Evolutionary conservation across 2,888 invertebrate species (phyloP), one percentile per base, ranked within the genome.

Genomic region (Drosophila emarginata): DNA sequence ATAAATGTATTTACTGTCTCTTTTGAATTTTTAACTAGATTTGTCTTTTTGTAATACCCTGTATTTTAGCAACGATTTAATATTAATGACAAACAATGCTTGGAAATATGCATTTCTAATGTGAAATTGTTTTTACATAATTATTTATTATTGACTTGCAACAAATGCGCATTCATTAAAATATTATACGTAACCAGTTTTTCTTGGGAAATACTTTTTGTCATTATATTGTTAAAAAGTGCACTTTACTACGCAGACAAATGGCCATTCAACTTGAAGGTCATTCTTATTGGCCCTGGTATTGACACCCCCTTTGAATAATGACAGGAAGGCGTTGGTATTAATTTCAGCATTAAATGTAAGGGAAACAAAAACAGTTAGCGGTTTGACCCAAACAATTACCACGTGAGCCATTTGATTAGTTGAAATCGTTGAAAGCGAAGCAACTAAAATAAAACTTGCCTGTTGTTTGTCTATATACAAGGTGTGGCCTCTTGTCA

Each of bases 81-180:
- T 14, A 23, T 40, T 40, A 23, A 39, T 61, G 61, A 58, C 32
- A 50, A 32, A 62, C 36, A 36, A 54, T 23, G 14, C 21, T 52
- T 32, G 40, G 39, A 61, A 53, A 61, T 69, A 70, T 70, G 70
- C 56, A 61, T 21, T 61, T 4, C 50, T 26, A 11, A 12, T 54
- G 18, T 54, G 7, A 36, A 18, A 54, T 45, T 45, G 45, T 68
- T 62, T 60, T 73, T 74, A 67, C 74, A 67, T 58, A 67, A 61
- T 66, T 67, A 74, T 61, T 58, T 53, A 66, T 57, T 59, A 70
- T 61, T 58, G 58, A 58, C 61, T 61, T 61, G 51, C 56, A 18
- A 54, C 18, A 54, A 56, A 45, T 54, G 64, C 12, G 65, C 64
- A n/a, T 26, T 18, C 36, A 14, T 23, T 62, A 18, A 53, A 7